phyloP scores from a whole-genome alignment of 1,140 invertebrate genomes.

The Drosophila seguyi region DNA sequence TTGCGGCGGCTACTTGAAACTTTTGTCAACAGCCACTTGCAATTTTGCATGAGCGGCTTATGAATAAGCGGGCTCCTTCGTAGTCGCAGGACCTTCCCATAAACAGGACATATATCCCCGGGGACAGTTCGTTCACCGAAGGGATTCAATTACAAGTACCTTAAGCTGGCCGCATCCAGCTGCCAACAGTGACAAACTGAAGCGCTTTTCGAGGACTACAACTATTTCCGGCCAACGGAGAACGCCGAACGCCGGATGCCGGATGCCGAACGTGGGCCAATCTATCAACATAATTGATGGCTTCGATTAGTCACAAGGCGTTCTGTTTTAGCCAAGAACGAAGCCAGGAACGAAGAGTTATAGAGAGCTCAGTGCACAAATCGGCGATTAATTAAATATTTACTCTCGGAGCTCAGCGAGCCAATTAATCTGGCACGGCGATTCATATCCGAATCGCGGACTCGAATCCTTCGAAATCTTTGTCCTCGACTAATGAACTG shows the following conservation, averaged over 20 bases:
- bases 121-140: conserved; percentile 37
- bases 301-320: conserved; percentile 83
- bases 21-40: conserved; percentile 68
- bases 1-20: conserved; percentile 62
- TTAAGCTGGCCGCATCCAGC: conserved; percentile 58
- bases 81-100: neutral
- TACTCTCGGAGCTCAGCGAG: conserved; percentile 47
- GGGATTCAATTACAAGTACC: conserved; percentile 75
- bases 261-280: conserved; percentile 60
- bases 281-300: conserved; percentile 85
- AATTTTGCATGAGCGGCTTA: conserved; percentile 71
- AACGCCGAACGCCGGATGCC: neutral
- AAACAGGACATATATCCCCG: conserved; percentile 2
- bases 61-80: conserved; percentile 51
- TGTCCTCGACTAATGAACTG: conserved; percentile 72
- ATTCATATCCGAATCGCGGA: conserved; percentile 24
- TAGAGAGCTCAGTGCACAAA: conserved; percentile 77
- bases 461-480: conserved; percentile 46
- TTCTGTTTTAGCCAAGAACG: conserved; percentile 40
- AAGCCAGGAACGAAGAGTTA: conserved; percentile 29
- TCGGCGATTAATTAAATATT: conserved; percentile 81
- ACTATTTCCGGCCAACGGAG: conserved; percentile 24
- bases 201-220: conserved; percentile 28
- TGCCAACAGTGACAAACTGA: conserved; percentile 78
- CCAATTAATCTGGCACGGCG: conserved; percentile 72